Conservation (phyloP, 2,797 vertebrate species). For the Amblyraja radiata region DNA sequence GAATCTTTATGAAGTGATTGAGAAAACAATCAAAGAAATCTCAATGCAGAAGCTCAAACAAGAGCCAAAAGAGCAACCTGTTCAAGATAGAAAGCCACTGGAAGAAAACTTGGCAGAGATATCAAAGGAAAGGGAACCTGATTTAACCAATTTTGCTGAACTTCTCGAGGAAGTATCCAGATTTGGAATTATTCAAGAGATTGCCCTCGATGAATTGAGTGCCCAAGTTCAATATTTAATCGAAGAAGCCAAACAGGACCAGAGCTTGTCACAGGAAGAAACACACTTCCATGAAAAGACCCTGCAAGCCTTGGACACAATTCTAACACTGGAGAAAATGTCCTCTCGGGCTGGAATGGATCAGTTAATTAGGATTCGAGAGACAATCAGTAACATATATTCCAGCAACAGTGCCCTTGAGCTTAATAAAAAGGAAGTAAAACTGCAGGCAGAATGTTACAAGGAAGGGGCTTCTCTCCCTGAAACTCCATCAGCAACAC, state of each 20-base stretch:
- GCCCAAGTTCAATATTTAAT: background rate
- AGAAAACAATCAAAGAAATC: conserved; percentile 7
- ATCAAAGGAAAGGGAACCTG: background rate
- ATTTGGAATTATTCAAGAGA: background rate
- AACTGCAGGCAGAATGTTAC: background rate
- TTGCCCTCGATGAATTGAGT: background rate
- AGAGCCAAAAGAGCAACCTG: background rate
- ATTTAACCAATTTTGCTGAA: background rate
- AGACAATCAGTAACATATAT: background rate
- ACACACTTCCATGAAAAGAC: background rate
- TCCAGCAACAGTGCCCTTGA: background rate
- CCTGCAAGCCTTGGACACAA: background rate
- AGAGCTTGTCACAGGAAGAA: background rate
- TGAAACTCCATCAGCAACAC: background rate
- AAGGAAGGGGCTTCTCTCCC: background rate
- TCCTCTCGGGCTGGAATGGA: background rate
- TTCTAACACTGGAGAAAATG: background rate
- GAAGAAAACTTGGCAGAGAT: background rate
- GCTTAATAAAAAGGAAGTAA: background rate
- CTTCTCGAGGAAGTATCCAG: background rate
- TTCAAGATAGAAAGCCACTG: background rate
- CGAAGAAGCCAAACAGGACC: background rate
- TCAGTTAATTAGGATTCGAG: background rate
- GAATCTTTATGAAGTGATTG: conserved; percentile 4
- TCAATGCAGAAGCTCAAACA: background rate